Evolutionary conservation across 2,888 invertebrate genomes (phyloP).

Genomic region (Limnephilus lunatus): DNA sequence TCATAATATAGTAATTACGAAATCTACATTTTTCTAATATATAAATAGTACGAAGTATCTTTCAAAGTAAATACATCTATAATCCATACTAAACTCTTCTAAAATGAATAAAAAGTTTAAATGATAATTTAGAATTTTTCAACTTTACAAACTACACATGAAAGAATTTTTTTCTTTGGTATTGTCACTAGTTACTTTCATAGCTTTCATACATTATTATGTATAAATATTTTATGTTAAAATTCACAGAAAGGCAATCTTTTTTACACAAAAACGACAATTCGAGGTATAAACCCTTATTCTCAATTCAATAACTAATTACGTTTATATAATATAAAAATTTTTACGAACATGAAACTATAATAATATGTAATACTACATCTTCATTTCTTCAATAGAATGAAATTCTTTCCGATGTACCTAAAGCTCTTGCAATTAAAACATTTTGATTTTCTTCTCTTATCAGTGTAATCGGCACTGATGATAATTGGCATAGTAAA

Average conservation of each 20-base stretch:
- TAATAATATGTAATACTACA: background rate
- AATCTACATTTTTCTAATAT: slow-evolving; percentile 35
- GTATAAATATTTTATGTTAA: slow-evolving; percentile 38
- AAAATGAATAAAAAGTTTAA: slow-evolving; percentile 36
- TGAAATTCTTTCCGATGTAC: background rate
- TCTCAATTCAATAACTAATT: background rate
- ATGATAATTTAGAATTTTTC: slow-evolving; percentile 49
- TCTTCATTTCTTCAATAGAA: slow-evolving; percentile 1
- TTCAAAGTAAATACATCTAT: slow-evolving; percentile 31
- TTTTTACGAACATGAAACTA: background rate
- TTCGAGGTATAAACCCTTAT: slow-evolving; percentile 29
- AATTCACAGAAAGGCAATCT: slow-evolving; percentile 42
- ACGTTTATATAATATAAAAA: background rate
- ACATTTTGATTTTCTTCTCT: slow-evolving; percentile 3
- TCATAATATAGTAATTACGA: slow-evolving; percentile 8
- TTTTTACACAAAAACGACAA: slow-evolving; percentile 27
- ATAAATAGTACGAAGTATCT: slow-evolving; percentile 3
- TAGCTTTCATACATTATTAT: slow-evolving; percentile 12
- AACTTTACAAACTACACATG: slow-evolving; percentile 41
- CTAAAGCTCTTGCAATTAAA: background rate
- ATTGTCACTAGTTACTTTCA: slow-evolving; percentile 41
- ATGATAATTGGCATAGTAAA: slow-evolving; percentile 38
- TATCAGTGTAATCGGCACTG: slow-evolving; percentile 8
- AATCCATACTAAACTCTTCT: slow-evolving; percentile 4
- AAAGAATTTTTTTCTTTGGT: slow-evolving; percentile 25